Percentiles rank a stretch among this genome's conserved stretches.
phyloP scores from a whole-genome alignment of 1,140 invertebrate genomes.

The Eupristina koningsbergeri region DNA sequence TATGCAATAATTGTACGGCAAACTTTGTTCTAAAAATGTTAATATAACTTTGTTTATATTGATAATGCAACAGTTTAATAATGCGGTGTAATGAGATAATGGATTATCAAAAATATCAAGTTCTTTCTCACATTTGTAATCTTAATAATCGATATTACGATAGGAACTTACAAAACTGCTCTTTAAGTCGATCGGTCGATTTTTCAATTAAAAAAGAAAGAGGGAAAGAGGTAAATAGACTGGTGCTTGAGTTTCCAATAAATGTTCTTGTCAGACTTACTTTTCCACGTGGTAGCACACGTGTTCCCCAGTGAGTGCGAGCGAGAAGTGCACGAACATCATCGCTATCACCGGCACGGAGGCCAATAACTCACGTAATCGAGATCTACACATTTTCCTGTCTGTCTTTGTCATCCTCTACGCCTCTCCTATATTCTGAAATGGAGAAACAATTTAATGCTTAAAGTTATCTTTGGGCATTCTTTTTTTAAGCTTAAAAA shows the following conservation, averaged over 20 bases:
- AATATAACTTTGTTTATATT: background rate
- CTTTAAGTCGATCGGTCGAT: background rate
- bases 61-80: background rate
- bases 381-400: background rate
- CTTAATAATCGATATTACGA: background rate
- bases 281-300: constrained; percentile 69
- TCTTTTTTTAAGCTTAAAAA: background rate
- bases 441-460: background rate
- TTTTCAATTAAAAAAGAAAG: too few relatives aligned
- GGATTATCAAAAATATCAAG: background rate
- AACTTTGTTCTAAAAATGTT: background rate
- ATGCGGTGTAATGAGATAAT: background rate
- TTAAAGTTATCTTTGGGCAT: background rate
- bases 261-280: constrained; percentile 59
- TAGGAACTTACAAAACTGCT: background rate
- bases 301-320: constrained; percentile 66
- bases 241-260: too few relatives aligned
- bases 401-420: background rate
- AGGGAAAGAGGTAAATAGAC: too few relatives aligned
- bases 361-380: constrained; percentile 47
- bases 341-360: constrained; percentile 56
- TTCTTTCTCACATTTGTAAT: too few relatives aligned
- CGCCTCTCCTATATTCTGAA: background rate
- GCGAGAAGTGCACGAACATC: constrained; percentile 59
- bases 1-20: background rate